Conservation (phyloP, 2,797 vertebrate genomes). For the Tapera naevia region DNA sequence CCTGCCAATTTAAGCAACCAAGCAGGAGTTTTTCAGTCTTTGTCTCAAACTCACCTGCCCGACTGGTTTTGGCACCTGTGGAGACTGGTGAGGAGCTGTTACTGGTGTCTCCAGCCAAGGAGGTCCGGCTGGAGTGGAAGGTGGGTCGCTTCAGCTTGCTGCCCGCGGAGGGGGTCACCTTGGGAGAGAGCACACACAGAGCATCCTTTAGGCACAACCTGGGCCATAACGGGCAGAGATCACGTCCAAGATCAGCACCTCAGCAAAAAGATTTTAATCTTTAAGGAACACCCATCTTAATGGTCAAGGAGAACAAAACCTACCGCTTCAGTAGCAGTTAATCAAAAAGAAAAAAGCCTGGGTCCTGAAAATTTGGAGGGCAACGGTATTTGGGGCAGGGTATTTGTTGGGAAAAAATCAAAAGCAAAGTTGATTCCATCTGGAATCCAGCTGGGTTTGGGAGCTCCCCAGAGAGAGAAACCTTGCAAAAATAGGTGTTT, state of each 20-base stretch:
- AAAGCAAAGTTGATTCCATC: background rate
- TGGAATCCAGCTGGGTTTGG: background rate
- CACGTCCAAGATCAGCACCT: rapidly evolving
- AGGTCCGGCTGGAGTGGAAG: slow-evolving; percentile 95
- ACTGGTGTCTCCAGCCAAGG: slow-evolving; percentile 92
- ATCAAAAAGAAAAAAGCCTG: background rate
- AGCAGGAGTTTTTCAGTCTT: background rate
- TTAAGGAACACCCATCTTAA: background rate
- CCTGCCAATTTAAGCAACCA: background rate
- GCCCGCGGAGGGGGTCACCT: slow-evolving; percentile 83
- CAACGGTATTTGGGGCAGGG: background rate
- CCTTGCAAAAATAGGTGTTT: background rate
- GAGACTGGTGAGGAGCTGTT: slow-evolving; percentile 81
- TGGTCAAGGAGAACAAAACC: background rate
- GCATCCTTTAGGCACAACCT: background rate
- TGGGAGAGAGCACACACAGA: slow-evolving; percentile 21
- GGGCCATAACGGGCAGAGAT: rapidly evolving
- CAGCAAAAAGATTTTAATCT: background rate
- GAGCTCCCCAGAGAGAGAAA: background rate
- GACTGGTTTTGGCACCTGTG: slow-evolving; percentile 83
- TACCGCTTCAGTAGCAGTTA: background rate
- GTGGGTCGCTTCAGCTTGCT: slow-evolving; percentile 94
- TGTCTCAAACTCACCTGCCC: slow-evolving; percentile 79
- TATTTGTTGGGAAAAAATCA: background rate
- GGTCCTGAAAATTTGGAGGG: background rate